phyloP scores from a whole-genome alignment of 2,797 vertebrate genomes.

The Cynodonichthys magdalenae region DNA sequence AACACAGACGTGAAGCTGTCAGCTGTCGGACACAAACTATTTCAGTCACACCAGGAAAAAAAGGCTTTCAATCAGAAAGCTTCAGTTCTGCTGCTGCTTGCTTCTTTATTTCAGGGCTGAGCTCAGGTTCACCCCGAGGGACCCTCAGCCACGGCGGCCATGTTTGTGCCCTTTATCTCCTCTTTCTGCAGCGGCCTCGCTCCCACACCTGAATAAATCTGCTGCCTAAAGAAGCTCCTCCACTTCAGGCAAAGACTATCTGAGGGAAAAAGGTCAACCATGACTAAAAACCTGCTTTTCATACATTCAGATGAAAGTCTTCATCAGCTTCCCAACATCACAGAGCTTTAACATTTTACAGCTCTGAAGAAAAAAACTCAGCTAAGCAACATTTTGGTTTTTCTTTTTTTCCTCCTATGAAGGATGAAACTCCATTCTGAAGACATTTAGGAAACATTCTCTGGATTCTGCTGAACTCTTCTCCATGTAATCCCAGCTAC shows the following conservation, averaged over 20 bases:
- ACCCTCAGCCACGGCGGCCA: not conserved
- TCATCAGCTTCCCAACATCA: slow-evolving; percentile 29
- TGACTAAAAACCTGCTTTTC: not conserved
- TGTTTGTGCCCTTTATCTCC: slow-evolving; percentile 28
- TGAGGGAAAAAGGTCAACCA: slow-evolving; percentile 41
- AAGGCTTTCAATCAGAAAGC: not conserved
- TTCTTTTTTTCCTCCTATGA: no score
- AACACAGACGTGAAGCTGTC: slow-evolving; percentile 26
- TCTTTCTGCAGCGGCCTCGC: slow-evolving; percentile 10
- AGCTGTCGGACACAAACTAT: slow-evolving; percentile 12
- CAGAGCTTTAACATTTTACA: no score
- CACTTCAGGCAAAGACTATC: no score
- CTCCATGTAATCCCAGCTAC: no score
- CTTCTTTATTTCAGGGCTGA: not conserved
- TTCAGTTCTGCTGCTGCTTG: not conserved
- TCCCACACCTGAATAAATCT: slow-evolving; percentile 49
- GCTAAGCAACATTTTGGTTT: no score
- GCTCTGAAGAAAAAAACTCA: no score
- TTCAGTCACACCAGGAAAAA: slow-evolving; percentile 8
- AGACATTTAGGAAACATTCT: no score
- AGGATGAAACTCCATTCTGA: no score
- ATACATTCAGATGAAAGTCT: slow-evolving; percentile 6
- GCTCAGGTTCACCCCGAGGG: not conserved
- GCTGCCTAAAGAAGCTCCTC: slow-evolving; percentile 30
- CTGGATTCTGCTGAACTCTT: no score